Base-by-base conservation (phyloP, 2,888 invertebrate genomes). In the Ditylenchus weischeri region DNA sequence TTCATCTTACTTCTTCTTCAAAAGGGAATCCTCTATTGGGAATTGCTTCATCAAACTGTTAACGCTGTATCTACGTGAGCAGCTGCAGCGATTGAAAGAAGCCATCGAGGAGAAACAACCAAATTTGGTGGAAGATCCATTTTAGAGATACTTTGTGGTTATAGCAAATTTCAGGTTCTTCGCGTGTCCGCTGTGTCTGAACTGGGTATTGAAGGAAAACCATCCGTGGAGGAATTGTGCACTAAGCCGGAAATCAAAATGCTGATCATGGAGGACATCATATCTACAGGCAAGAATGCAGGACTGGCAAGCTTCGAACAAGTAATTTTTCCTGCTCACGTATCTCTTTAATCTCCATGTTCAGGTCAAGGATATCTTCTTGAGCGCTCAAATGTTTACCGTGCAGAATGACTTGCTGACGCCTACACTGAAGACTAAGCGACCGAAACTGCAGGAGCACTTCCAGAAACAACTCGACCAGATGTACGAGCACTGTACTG, bases 361-460 rank as follows among this genome's bases (percentile, higher is more conserved):
- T 50, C 64, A 82, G 89, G 80, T 79, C 19, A 77, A 93, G 86
- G 95, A 94, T 84, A 90, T 96, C 75, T 91, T 92, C 84, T 86
- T 96, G 66, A 91, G 92, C 85, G 91, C 92, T 35, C 94, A 95
- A 85, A 90, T 90, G 77, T 95, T 96, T 87, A 92, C 93, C 72
- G 90, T 94, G 66, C 93, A 94, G 86, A 95, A 96, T 85, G 93
- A 93, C 72, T 88, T 96, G 62, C 87, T 96, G 64, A 96, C 95
- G 57, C 95, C 95, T 64, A 94, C 94, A 43, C 88, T 94, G 86
- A 96, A 96, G 86, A 89, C 91, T 73, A 95, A 94, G 86, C 88
- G 95, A 84, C 91, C 92, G 38, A 71, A 79, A 61, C 66, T 82
- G 62, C 80, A 79, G 73, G 51, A 65, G n/a, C 72, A 76, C 68